Base-by-base conservation (phyloP, 1,140 invertebrate species). In the Leptopilina boulardi region DNA sequence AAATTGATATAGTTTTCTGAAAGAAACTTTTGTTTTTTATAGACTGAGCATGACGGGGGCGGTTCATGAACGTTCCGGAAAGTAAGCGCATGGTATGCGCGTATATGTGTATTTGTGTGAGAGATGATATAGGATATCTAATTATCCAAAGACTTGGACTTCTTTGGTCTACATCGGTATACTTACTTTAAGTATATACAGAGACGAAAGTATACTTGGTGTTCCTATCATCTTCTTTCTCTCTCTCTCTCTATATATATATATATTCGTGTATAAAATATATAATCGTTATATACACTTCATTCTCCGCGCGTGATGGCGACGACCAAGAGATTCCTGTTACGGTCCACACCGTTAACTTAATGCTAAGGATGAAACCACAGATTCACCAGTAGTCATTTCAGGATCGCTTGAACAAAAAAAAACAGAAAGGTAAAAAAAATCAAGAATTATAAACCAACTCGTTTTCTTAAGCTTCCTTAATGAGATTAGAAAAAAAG, bases 321-420 rank as follows among this genome's bases (percentile, higher is more conserved):
- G 73, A 79, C 71, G 71, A 72, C 18, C 59, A 30, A 38, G 77
- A 66, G 23, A 80, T 79, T 86, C 80, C 81, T 75, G 80, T 88
- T 87, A 87, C 87, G 84, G 86, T 87, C 74, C 81, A 78, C 81
- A 78, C 72, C 80, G 88, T 89, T 89, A 89, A 83, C 82, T 88
- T 89, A 89, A 89, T 89, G 80, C 78, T 82, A 80, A 75, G 77
- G 79, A 85, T 76, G 59, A 74, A 79, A 75, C 76, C 78, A 56
- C 51, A 74, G 56, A 79, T 75, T 79, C 75, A 75, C 75, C 70
- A 71, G 26, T 26, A 59, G 47, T 41, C 34, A 15, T 70, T 19
- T 11, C 56, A 66, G 56, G 23, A 66, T 66, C 23, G 56, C 15
- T 66, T 13, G 11, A 30, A 66, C 11, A 30, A 66, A 66, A 66